Evolutionary conservation across 2,797 vertebrate species (phyloP), one percentile per base, ranked within the genome.

Genomic region (Epinephelus coioides): DNA sequence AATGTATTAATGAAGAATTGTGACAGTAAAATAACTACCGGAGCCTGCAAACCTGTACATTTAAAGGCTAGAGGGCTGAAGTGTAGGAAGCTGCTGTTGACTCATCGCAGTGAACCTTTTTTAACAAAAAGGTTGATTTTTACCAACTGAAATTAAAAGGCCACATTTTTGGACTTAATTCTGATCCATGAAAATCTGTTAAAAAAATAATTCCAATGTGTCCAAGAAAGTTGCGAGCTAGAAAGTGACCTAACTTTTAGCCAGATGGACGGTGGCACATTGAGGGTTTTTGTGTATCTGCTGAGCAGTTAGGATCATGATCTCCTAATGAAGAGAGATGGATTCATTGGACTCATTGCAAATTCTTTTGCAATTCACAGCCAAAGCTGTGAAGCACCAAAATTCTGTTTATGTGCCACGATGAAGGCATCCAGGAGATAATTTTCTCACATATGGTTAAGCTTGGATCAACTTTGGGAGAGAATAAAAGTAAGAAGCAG

Each of bases 261-360:
- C 55, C 76, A 79, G 80, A 86, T 70, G 50, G 76, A 71, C 56
- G 70, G 49, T 61, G 19, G 72, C 47, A 69, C 23, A 69, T 17
- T 40, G 60, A 73, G 63, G 63, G 68, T 72, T 56, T 43, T 68
- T 77, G 50, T 82, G 55, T 77, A 63, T 73, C 21, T 73, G 73
- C 64, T 65, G 59, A 76, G 83, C 59, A 76, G 72, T 82, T 73
- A 72, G 65, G 38, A 73, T 70, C 56, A 66, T 66, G 79, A 79
- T 86, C 76, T 76, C 50, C 46, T 81, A 75, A 85, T 69, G 54
- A 76, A 13, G 47, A 44, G 17, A 65, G 65, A 69, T 73, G 69
- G 73, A 60, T 76, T 2, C 43, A 43, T 3, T 43, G 40, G 40
- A 43, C 40, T 43, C 11, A 43, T 43, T 12, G 40, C 40, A 43